A percentile compares a stretch with the other conserved stretches of the same genome.
Evolutionary conservation across 2,113 vertebrate genomes (phyloP).

Genomic region (Rhombomys opimus): DNA sequence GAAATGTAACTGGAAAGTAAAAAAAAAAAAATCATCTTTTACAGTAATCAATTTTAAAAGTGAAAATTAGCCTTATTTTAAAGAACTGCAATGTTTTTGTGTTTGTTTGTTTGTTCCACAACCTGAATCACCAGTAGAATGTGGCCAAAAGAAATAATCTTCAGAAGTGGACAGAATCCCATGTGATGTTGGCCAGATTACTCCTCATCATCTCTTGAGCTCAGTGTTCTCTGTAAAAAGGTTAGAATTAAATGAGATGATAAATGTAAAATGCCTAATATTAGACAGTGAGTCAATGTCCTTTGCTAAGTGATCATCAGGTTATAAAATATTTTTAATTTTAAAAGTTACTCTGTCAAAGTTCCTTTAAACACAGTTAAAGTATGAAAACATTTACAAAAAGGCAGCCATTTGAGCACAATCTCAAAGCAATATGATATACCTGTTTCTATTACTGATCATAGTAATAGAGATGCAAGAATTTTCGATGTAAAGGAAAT

Average conservation of each 20-base stretch:
- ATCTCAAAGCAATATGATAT: slow-evolving; percentile 30
- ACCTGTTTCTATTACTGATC: slow-evolving; percentile 12
- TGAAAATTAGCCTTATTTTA: slow-evolving; percentile 51
- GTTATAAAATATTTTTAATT: not conserved
- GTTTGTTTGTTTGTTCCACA: not conserved
- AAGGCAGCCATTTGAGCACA: slow-evolving; percentile 38
- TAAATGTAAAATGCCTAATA: slow-evolving; percentile 34
- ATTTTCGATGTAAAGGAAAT: slow-evolving; percentile 61
- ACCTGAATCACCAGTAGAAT: slow-evolving; percentile 34
- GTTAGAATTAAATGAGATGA: slow-evolving; percentile 43
- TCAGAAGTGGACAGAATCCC: slow-evolving; percentile 28
- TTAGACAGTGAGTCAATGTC: slow-evolving; percentile 42
- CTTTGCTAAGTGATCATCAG: slow-evolving; percentile 51
- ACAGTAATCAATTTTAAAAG: slow-evolving; percentile 45
- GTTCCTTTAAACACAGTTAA: slow-evolving; percentile 36
- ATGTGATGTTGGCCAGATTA: slow-evolving; percentile 36
- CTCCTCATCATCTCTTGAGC: not conserved
- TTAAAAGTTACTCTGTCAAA: not conserved
- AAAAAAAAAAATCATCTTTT: slow-evolving; percentile 47
- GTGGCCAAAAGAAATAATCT: slow-evolving; percentile 1
- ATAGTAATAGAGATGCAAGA: slow-evolving; percentile 49
- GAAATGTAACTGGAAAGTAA: slow-evolving; percentile 23
- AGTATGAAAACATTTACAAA: slow-evolving; percentile 58
- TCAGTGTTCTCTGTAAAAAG: slow-evolving; percentile 53
- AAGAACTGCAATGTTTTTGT: slow-evolving; percentile 28